Percentiles rank a stretch among this genome's conserved stretches.
Evolutionary conservation across 2,888 invertebrate species (phyloP).

Genomic region (Drosophila bunnanda): DNA sequence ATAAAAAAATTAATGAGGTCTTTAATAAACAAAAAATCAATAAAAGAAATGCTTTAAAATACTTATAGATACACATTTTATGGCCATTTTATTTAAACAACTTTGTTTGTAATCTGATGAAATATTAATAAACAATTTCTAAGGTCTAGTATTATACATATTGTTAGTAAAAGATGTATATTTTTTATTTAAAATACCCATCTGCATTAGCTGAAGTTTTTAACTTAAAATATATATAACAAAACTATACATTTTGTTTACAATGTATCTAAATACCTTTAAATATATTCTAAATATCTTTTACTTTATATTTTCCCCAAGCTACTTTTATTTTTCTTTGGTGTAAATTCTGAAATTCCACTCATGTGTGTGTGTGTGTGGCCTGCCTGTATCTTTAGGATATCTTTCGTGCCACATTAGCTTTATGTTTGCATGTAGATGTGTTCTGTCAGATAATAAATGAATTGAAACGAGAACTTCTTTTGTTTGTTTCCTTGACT

Average conservation of each 20-base stretch:
- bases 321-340: not conserved
- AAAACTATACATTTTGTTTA: too few species aligned
- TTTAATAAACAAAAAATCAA: not conserved
- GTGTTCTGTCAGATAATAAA: constrained; percentile 52
- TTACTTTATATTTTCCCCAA: not conserved
- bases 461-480: constrained; percentile 42
- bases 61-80: not conserved
- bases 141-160: too few species aligned
- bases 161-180: too few species aligned
- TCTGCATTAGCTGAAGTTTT: not conserved
- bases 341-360: constrained; percentile 4
- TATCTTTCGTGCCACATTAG: constrained; percentile 63
- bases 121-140: too few species aligned
- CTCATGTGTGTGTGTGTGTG: constrained; percentile 8
- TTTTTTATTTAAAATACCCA: too few species aligned
- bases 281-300: too few species aligned
- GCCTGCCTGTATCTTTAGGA: constrained; percentile 33
- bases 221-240: not conserved
- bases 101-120: too few species aligned
- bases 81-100: not conserved
- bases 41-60: too few species aligned
- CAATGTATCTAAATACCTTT: too few species aligned
- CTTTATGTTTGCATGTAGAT: constrained; percentile 55
- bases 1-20: not conserved
- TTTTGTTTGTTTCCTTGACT: constrained; percentile 37